A percentile compares a stretch with the other conserved stretches of the same genome.
These are phyloP conservation scores for Callinectes sapidus DNA, from an alignment of 2,888 invertebrate species.

Conservation along the genomic window DNA sequence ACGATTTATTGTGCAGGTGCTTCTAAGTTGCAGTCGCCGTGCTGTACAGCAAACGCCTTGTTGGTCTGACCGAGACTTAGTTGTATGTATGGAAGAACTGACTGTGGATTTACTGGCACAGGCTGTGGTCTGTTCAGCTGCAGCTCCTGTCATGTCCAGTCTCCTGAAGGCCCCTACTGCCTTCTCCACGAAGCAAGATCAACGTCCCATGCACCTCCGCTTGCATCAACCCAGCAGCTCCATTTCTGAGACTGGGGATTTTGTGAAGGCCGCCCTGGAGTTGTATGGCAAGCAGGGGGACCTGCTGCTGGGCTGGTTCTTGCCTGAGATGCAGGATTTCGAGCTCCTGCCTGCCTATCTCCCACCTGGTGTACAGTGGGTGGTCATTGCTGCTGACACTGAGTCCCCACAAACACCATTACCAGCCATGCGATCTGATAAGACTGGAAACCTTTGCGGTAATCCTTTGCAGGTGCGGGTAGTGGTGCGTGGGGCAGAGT, in stretches of 20 bases:
- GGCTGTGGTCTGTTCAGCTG: not conserved
- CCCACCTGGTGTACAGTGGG: not conserved
- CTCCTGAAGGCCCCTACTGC: not conserved
- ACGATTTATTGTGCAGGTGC: not conserved
- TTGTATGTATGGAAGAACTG: constrained; percentile 39
- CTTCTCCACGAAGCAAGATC: not conserved
- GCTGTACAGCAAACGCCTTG: not conserved
- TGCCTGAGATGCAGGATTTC: not conserved
- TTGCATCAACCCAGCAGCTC: not conserved
- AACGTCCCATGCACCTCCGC: not conserved
- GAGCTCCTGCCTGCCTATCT: not conserved
- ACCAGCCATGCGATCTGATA: not conserved
- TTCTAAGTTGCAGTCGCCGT: not conserved
- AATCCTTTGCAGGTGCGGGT: not conserved
- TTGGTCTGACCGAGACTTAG: not conserved
- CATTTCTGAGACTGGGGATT: not conserved
- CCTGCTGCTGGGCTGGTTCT: constrained; percentile 29
- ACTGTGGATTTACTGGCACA: not conserved
- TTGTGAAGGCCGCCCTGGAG: not conserved
- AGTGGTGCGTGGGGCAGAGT: not conserved
- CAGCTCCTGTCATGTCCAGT: constrained; percentile 3
- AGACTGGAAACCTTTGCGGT: not conserved
- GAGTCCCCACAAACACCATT: not conserved
- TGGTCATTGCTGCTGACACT: not conserved
- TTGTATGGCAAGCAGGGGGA: not conserved